phyloP scores from a whole-genome alignment of 2,888 invertebrate species.

The Microctonus aethiopoides region DNA sequence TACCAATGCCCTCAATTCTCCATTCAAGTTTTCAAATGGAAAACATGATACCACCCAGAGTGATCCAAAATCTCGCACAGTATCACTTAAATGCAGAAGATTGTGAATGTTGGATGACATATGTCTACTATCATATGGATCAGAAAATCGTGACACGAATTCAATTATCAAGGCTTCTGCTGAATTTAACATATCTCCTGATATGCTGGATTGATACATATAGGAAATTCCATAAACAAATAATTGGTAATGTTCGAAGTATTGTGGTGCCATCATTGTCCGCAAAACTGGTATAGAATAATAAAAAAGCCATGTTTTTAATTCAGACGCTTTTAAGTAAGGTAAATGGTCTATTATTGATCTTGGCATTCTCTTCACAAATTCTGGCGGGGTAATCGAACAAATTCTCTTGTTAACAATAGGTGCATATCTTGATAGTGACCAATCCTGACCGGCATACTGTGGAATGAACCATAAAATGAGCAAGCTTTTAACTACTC shows the following conservation, averaged over 20 bases:
- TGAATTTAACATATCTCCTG: background rate
- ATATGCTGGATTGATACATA: conserved; percentile 22
- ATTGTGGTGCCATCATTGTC: background rate
- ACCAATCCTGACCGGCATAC: background rate
- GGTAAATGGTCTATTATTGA: background rate
- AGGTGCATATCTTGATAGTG: background rate
- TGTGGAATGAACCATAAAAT: background rate
- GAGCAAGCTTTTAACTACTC: background rate
- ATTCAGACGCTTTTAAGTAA: conserved; percentile 23
- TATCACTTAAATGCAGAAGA: background rate
- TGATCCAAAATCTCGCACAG: no score
- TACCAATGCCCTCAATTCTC: background rate
- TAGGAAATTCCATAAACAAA: background rate
- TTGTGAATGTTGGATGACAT: conserved; percentile 18
- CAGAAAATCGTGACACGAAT: background rate
- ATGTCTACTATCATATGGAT: conserved; percentile 1
- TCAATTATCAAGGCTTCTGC: background rate
- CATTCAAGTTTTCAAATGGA: conserved; percentile 18
- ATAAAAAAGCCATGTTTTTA: no score
- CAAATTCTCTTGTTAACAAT: conserved; percentile 3
- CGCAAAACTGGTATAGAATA: conserved; percentile 10
- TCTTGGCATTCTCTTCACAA: conserved; percentile 1
- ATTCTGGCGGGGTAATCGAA: conserved; percentile 6
- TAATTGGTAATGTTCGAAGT: conserved; percentile 20
- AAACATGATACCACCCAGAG: conserved; percentile 14